Base-by-base conservation (phyloP, 2,888 invertebrate genomes). In the Lepidocyrtinus sp. region DNA sequence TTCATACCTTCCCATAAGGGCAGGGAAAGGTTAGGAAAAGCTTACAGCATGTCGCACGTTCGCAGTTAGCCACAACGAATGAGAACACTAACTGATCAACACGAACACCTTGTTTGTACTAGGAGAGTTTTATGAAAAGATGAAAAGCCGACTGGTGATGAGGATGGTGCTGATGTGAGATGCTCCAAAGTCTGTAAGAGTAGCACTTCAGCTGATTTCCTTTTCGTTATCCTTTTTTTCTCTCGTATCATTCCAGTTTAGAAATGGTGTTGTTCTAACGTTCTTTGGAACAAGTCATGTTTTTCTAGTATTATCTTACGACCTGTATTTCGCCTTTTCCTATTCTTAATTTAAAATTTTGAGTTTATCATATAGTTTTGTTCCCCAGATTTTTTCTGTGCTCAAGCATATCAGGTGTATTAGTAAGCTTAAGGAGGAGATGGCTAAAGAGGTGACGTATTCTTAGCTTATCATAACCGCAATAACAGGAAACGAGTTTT, bases 121-220 rank as follows among this genome's bases (percentile, higher is more conserved):
- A n/a, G 5, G 17, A 1, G 15, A 50, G 50, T 50, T 50, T 50
- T 12, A 50, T 17, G 50, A 50, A 17, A 50, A 50, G 15, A 50
- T 50, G 50, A 50, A n/a, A 50, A 50, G 50, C 50, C 50, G 50
- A 50, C 50, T 50, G 17, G 12, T 2, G 50, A 50, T 15, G 50
- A 50, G 50, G 50, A n/a, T 15, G 50, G 17, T 12, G 50, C 5
- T 36, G 12, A 36, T 50, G 17, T 2, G 15, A 50, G 50, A 50
- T 50, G 50, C 15, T 50, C 36, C 5, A 36, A 36, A 36, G 50
- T 50, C n/a, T 12, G 36, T 36, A 21, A 36, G 17, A 64, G 75
- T 36, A 17, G 74, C 69, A 74, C 46, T 79, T 79, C 79, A 79
- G 79, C 79, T 79, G 79, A 79, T 79, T 79, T 64, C 74, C 61